Evolutionary conservation across 1,140 invertebrate species (phyloP).

Genomic region (Melitaea cinxia): DNA sequence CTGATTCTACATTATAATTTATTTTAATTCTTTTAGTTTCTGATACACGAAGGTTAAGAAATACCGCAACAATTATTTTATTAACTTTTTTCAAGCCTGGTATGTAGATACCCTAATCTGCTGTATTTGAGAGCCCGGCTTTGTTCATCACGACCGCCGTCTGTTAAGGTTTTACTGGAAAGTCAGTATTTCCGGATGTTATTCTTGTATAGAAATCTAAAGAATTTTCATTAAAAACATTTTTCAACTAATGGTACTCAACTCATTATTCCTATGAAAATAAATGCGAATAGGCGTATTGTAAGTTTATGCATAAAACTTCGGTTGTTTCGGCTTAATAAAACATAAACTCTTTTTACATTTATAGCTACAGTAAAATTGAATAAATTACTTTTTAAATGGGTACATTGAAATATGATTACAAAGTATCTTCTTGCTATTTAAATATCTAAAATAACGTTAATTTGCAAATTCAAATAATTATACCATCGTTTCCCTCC

Average conservation of each 20-base stretch:
- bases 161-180: constrained; percentile 29
- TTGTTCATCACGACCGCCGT: constrained; percentile 39
- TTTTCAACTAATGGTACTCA: constrained; percentile 20
- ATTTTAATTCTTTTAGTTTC: too few species aligned
- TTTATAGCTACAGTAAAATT: too few species aligned
- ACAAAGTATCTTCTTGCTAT: too few species aligned
- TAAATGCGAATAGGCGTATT: constrained; percentile 5
- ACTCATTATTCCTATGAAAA: constrained; percentile 20
- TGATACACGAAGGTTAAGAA: too few species aligned
- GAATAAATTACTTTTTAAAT: too few species aligned
- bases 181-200: constrained; percentile 40
- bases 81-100: neutral
- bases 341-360: neutral
- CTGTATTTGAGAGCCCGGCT: constrained; percentile 39
- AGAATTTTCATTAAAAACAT: constrained; percentile 27
- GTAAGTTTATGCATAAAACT: constrained; percentile 7
- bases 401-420: too few species aligned
- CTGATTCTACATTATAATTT: too few species aligned
- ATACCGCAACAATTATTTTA: too few species aligned
- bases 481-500: too few species aligned
- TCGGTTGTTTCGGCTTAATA: neutral
- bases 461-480: too few species aligned
- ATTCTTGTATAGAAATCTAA: constrained; percentile 12
- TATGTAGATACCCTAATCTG: constrained; percentile 20
- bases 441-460: too few species aligned